These are phyloP conservation scores for Telenomus remus DNA, from an alignment of 1,140 invertebrate species.

Conservation along the genomic window DNA sequence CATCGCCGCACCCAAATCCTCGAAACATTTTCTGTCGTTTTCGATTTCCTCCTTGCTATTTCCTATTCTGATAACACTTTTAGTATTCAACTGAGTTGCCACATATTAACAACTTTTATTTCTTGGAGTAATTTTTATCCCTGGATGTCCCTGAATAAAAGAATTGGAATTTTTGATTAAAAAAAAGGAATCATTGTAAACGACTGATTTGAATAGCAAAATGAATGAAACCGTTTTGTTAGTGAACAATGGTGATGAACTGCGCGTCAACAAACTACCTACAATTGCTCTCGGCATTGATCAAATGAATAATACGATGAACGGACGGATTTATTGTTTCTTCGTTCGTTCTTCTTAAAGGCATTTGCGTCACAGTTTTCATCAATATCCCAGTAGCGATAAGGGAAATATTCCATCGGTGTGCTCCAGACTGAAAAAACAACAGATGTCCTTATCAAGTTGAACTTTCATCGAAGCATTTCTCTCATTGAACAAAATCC, in stretches of 20 bases:
- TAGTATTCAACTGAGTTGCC: no score
- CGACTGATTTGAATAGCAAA: neutral
- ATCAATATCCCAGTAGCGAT: constrained; percentile 5
- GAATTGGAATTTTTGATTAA: no score
- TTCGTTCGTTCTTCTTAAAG: constrained; percentile 1
- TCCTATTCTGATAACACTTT: neutral
- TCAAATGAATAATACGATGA: constrained; percentile 18
- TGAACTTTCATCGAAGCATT: no score
- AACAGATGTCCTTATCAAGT: neutral
- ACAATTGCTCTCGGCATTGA: constrained; percentile 13
- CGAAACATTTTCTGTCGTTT: no score
- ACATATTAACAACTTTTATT: no score
- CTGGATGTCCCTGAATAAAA: no score
- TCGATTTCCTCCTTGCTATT: neutral
- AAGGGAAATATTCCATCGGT: neutral
- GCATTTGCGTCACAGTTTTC: constrained; percentile 19
- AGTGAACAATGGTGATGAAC: constrained; percentile 14
- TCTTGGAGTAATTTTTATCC: no score
- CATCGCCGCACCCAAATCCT: constrained; percentile 10
- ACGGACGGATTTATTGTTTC: constrained; percentile 18
- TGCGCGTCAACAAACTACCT: constrained; percentile 24
- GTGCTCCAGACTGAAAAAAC: neutral
- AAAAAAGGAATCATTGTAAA: neutral
- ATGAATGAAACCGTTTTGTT: neutral
- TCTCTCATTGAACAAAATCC: no score